phyloP scores from a whole-genome alignment of 2,888 invertebrate genomes.

The Sphaeridia pumilis region DNA sequence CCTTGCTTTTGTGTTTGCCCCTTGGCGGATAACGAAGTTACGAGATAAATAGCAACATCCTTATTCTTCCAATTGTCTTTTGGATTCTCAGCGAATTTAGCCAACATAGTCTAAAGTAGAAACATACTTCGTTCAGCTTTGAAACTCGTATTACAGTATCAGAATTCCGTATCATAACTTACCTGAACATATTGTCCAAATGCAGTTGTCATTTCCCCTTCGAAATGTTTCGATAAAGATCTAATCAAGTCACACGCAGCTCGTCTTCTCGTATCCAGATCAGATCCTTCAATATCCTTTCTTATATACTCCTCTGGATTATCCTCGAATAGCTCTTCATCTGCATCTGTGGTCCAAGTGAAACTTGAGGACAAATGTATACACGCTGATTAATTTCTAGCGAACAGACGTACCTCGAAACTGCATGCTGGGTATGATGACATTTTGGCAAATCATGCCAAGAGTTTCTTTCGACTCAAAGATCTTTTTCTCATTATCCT shows the following conservation, averaged over 20 bases:
- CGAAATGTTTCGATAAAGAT: slow-evolving; percentile 76
- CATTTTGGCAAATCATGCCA: slow-evolving; percentile 87
- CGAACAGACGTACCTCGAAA: slow-evolving; percentile 59
- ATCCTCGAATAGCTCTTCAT: slow-evolving; percentile 94
- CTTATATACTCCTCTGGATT: slow-evolving; percentile 96
- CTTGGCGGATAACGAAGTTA: slow-evolving; percentile 84
- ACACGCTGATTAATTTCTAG: background rate
- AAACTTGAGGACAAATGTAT: background rate
- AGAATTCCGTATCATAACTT: slow-evolving; percentile 30
- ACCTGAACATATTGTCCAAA: slow-evolving; percentile 79
- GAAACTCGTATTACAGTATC: background rate
- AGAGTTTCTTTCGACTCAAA: slow-evolving; percentile 81
- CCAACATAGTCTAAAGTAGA: slow-evolving; percentile 53
- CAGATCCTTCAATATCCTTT: slow-evolving; percentile 94
- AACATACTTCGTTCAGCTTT: background rate
- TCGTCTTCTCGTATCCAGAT: slow-evolving; percentile 87
- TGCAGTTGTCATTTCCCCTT: slow-evolving; percentile 72
- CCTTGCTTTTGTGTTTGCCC: slow-evolving; percentile 81
- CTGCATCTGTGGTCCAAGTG: slow-evolving; percentile 51
- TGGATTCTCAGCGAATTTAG: slow-evolving; percentile 64
- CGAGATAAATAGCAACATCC: slow-evolving; percentile 91
- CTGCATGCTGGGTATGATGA: slow-evolving; percentile 97
- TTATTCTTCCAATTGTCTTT: slow-evolving; percentile 78
- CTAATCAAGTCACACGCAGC: slow-evolving; percentile 96
- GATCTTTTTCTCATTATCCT: slow-evolving; percentile 70